Conservation (phyloP, 1,140 invertebrate genomes). For the Neotoxoptera formosana region DNA sequence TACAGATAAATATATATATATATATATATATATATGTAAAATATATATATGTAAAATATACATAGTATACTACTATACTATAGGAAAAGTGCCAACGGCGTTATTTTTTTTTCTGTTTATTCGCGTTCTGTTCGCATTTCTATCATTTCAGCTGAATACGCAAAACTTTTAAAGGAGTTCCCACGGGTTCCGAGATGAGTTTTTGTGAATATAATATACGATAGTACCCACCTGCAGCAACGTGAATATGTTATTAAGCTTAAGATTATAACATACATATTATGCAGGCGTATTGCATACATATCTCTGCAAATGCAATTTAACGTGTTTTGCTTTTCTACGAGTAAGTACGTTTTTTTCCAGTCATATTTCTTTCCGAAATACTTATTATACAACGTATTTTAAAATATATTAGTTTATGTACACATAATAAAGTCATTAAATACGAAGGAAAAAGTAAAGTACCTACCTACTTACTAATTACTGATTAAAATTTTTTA, state of each 20-base stretch:
- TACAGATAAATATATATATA: too few species aligned
- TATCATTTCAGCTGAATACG: conserved; percentile 9
- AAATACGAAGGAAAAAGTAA: too few species aligned
- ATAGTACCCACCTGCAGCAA: neutral
- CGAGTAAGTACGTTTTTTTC: neutral
- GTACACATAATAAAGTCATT: too few species aligned
- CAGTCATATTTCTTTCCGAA: neutral
- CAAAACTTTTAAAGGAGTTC: conserved; percentile 8
- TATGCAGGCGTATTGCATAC: neutral
- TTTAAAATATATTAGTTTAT: neutral
- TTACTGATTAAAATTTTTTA: neutral
- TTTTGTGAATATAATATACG: neutral
- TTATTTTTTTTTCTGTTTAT: conserved; percentile 9
- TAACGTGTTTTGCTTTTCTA: neutral
- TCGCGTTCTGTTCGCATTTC: neutral
- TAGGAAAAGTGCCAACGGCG: neutral
- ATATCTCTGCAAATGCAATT: neutral
- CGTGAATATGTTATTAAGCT: neutral
- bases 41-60: too few species aligned
- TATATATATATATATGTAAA: neutral
- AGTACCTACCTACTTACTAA: neutral
- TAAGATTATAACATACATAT: neutral
- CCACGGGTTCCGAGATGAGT: neutral
- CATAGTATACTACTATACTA: neutral
- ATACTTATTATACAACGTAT: neutral